Evolutionary conservation across 2,797 vertebrate genomes (phyloP).

Genomic region (Rallus crepitans): DNA sequence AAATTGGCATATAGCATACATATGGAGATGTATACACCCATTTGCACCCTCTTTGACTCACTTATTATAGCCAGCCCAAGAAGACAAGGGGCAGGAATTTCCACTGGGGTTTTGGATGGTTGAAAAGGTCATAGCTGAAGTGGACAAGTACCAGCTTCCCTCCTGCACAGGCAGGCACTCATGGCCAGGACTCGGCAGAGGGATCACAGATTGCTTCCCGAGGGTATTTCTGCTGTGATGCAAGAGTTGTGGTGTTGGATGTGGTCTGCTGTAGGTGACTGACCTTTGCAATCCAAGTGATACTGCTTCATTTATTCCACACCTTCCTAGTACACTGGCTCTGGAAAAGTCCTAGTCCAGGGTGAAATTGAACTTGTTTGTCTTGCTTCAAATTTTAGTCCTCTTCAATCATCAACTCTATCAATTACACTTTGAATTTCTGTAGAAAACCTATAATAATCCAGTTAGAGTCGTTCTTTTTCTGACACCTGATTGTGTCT

Average conservation of each 20-base stretch:
- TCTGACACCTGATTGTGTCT: background rate
- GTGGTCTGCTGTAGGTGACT: background rate
- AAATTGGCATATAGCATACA: background rate
- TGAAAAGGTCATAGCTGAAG: background rate
- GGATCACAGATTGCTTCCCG: background rate
- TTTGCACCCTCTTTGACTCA: background rate
- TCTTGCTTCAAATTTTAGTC: background rate
- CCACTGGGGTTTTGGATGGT: background rate
- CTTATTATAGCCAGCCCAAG: background rate
- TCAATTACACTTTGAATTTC: background rate
- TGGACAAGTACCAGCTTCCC: background rate
- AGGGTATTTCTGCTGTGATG: background rate
- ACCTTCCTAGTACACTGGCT: background rate
- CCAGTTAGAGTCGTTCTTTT: background rate
- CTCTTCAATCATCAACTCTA: background rate
- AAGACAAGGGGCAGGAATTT: background rate
- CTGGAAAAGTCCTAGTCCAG: background rate
- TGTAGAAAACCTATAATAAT: background rate
- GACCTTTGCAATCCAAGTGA: background rate
- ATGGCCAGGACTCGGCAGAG: background rate
- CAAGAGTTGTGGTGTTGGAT: background rate
- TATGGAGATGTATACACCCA: background rate
- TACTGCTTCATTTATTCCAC: background rate
- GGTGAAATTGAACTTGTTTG: fast-evolving
- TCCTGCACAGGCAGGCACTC: background rate